Conservation (phyloP, 1,140 invertebrate genomes). For the Drosophila kurseongensis region DNA sequence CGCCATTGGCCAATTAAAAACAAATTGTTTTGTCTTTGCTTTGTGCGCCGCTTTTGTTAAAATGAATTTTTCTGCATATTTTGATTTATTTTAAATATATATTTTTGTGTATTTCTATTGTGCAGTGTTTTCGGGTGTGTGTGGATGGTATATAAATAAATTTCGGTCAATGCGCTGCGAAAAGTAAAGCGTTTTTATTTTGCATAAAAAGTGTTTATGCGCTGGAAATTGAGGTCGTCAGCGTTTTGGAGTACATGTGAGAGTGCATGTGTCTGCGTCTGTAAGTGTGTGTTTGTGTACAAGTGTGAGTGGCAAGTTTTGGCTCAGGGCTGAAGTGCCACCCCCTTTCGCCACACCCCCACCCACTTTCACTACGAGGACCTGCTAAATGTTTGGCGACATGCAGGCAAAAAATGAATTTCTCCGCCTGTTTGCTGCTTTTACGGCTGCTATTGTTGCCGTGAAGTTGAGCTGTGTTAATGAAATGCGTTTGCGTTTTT, state of each 20-base stretch:
- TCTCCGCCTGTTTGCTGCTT: slow-evolving; percentile 43
- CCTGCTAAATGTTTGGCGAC: slow-evolving; percentile 67
- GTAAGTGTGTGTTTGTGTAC: slow-evolving; percentile 2
- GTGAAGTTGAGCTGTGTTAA: slow-evolving; percentile 77
- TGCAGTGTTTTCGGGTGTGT: not conserved
- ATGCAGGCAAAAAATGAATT: slow-evolving; percentile 55
- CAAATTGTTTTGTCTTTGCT: slow-evolving; percentile 50
- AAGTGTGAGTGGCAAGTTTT: slow-evolving; percentile 57
- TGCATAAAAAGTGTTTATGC: slow-evolving; percentile 68
- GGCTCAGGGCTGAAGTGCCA: slow-evolving; percentile 69
- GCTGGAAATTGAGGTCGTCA: slow-evolving; percentile 72
- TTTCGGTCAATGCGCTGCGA: slow-evolving; percentile 66
- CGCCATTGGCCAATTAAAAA: slow-evolving; percentile 64
- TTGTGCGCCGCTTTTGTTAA: slow-evolving; percentile 35
- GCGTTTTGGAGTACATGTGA: slow-evolving; percentile 43
- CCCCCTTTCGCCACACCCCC: slow-evolving; percentile 23
- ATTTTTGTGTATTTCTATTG: slow-evolving; percentile 12
- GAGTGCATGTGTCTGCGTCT: slow-evolving; percentile 17
- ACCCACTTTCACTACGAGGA: slow-evolving; percentile 16
- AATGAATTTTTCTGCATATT: slow-evolving; percentile 27
- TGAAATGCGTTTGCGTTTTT: slow-evolving; percentile 76
- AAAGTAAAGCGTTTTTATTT: slow-evolving; percentile 66
- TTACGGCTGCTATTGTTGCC: slow-evolving; percentile 66
- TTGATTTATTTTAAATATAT: slow-evolving; percentile 51
- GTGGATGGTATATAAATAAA: slow-evolving; percentile 23